A percentile compares a stretch with the other conserved stretches of the same genome.
These are phyloP conservation scores for Thalassarche chlororhynchos DNA, from an alignment of 2,113 vertebrate genomes.

Conservation along the genomic window DNA sequence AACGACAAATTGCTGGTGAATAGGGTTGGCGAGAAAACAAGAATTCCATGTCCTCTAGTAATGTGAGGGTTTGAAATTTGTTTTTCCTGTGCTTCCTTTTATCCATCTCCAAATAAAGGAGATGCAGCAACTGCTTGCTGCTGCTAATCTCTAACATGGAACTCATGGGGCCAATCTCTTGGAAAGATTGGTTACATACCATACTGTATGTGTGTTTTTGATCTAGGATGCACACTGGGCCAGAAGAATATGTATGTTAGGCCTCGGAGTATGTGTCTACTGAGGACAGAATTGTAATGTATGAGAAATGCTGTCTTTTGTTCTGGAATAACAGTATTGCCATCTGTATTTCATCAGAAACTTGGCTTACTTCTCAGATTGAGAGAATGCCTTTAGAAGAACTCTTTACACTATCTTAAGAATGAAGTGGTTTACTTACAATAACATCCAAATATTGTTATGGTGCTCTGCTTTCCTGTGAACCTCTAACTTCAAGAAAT, in stretches of 20 bases:
- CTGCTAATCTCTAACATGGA: not conserved
- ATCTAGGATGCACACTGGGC: not conserved
- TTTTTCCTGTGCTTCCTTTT: not conserved
- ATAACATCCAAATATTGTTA: not conserved
- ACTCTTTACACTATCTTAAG: not conserved
- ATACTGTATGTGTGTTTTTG: not conserved
- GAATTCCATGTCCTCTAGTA: not conserved
- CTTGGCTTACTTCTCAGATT: not conserved
- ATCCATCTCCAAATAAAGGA: not conserved
- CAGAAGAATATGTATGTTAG: not conserved
- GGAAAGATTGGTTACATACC: not conserved
- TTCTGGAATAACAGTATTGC: not conserved
- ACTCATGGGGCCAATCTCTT: not conserved
- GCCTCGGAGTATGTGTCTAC: not conserved
- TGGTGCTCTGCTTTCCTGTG: not conserved
- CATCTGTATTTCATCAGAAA: slow-evolving; percentile 9
- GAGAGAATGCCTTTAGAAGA: not conserved
- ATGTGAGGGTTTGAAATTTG: not conserved
- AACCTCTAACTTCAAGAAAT: not conserved
- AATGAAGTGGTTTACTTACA: not conserved
- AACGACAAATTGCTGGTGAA: not conserved
- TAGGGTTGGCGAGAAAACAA: not conserved
- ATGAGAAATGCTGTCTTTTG: not conserved
- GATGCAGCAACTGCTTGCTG: not conserved
- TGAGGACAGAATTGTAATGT: not conserved